Evolutionary conservation across 1,140 invertebrate genomes (phyloP), one percentile per base, ranked within the genome.

Genomic region (Drosophila ercepeae): DNA sequence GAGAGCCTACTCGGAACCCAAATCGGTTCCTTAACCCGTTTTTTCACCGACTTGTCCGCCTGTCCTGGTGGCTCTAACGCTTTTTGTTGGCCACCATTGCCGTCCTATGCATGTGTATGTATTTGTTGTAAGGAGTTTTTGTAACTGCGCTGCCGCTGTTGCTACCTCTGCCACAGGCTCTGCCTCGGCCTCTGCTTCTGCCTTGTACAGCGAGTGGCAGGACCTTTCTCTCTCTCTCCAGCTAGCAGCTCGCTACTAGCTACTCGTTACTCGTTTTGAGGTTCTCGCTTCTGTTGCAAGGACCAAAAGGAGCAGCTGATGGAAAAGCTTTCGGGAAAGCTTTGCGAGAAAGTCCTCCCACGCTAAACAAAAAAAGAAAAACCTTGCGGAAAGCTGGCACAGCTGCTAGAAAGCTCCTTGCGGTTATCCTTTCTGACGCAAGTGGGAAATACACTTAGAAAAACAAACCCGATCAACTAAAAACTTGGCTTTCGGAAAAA

Each of bases 71-170:
- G n/a, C 36, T 39, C 14, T 14, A 45, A 23, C 6, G 14, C 5
- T 32, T 32, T n/a, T 23, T 45, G 14, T 27, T 25, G 13, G 13
- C 23, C 45, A 48, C 45, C 13, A 48, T 27, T 27, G 13, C 46
- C 14, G 13, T 16, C 41, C 19, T 41, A 4, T 50, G 29, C 45
- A 49, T 46, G 46, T 46, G 46, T 71, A 57, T 58, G 67, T 70
- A 58, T 70, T 71, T 71, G 68, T 71, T 59, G 46, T 71, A 60
- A 39, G 27, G 48, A 19, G 36, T 32, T 71, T 59, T 67, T 42
- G 51, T 67, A 67, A 68, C 61, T 68, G 64, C 64, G 64, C 64
- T 68, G 64, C 64, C 61, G 61, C 64, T 68, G 64, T 68, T 68
- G 64, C 61, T 65, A 58, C 45, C 53, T 52, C 48, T 52, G 55